phyloP scores from a whole-genome alignment of 2,888 invertebrate species.

The Hirtodrosophila confusa region DNA sequence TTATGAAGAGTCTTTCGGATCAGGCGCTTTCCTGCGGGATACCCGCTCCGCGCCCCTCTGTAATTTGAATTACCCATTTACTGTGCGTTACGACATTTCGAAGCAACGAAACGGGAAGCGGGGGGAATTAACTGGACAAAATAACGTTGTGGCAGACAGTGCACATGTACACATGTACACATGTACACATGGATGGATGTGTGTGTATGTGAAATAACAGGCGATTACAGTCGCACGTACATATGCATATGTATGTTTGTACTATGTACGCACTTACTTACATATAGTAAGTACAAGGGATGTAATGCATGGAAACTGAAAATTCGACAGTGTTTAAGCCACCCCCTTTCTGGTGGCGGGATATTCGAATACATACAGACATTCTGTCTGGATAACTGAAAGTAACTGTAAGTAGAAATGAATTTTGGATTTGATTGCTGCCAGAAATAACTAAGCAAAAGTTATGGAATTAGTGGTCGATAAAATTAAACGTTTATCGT shows the following conservation, averaged over 20 bases:
- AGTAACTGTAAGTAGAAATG: neutral
- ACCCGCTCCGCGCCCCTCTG: too few relatives aligned
- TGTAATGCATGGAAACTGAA: slow-evolving; percentile 1
- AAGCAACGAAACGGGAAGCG: too few relatives aligned
- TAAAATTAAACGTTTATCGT: slow-evolving; percentile 12
- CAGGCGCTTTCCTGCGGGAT: too few relatives aligned
- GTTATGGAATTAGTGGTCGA: slow-evolving; percentile 15
- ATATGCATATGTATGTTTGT: neutral
- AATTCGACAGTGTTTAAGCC: slow-evolving; percentile 1
- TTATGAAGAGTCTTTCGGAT: too few relatives aligned
- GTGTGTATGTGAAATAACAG: neutral
- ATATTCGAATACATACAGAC: neutral
- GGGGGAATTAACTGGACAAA: too few relatives aligned
- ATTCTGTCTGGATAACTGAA: neutral
- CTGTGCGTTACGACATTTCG: too few relatives aligned
- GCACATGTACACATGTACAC: neutral
- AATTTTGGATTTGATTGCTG: slow-evolving; percentile 2
- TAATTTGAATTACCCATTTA: too few relatives aligned
- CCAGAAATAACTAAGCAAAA: slow-evolving; percentile 1
- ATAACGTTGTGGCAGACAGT: too few relatives aligned
- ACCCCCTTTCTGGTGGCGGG: neutral
- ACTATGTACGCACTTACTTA: neutral
- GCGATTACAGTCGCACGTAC: neutral
- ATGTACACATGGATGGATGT: neutral
- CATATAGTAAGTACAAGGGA: neutral